phyloP scores from a whole-genome alignment of 1,140 invertebrate species.

The Drosophila watanabei region DNA sequence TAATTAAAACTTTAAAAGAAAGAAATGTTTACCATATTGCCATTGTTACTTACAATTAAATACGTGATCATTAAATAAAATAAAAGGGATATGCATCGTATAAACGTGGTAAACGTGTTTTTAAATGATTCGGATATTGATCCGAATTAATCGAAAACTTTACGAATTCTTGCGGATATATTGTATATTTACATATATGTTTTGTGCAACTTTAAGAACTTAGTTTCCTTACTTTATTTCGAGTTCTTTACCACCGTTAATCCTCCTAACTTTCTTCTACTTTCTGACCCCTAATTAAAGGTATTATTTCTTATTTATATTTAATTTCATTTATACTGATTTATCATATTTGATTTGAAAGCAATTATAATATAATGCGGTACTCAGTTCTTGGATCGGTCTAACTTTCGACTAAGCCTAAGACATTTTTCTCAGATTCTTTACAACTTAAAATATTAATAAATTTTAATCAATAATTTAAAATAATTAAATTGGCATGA shows the following conservation, averaged over 20 bases:
- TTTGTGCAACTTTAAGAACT: constrained; percentile 37
- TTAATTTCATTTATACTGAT: constrained; percentile 16
- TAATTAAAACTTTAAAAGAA: not conserved
- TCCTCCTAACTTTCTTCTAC: not conserved
- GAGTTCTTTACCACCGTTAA: constrained; percentile 5
- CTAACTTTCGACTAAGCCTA: constrained; percentile 17
- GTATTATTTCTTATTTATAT: constrained; percentile 12
- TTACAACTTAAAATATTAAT: constrained; percentile 13
- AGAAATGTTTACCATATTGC: constrained; percentile 2
- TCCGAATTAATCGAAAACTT: constrained; percentile 9
- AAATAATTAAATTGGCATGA: not conserved
- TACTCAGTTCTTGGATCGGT: constrained; percentile 45
- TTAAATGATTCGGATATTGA: constrained; percentile 6
- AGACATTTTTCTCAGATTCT: constrained; percentile 1
- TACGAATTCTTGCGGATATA: constrained; percentile 19
- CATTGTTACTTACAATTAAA: constrained; percentile 7
- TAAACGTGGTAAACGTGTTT: constrained; percentile 36
- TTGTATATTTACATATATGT: constrained; percentile 38
- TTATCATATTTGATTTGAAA: constrained; percentile 23
- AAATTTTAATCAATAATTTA: not conserved
- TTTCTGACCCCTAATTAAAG: not conserved
- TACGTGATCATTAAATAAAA: constrained; percentile 5
- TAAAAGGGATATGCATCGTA: constrained; percentile 44
- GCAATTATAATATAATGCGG: constrained; percentile 27
- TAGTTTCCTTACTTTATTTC: constrained; percentile 2